A percentile compares a stretch with the other conserved stretches of the same genome.
Evolutionary conservation across 2,113 vertebrate species (phyloP).

Genomic region (Albula glossodonta): DNA sequence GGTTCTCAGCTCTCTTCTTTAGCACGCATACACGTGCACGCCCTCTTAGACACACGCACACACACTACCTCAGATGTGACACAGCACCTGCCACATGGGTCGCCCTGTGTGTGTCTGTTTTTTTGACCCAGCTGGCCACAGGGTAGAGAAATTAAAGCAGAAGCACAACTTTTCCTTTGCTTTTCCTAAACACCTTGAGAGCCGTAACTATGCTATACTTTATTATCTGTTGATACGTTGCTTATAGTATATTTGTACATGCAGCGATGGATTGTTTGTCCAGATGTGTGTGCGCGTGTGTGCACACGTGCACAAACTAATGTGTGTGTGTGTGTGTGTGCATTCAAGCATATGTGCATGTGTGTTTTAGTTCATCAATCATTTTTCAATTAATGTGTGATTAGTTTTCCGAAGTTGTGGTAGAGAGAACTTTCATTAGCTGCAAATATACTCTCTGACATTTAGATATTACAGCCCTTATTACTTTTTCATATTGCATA

Average conservation of each 20-base stretch:
- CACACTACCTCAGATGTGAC: not conserved
- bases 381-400: not conserved
- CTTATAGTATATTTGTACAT: not conserved
- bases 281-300: not conserved
- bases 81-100: not conserved
- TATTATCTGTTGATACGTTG: not conserved
- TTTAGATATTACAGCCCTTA: not conserved
- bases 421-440: not conserved
- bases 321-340: not conserved
- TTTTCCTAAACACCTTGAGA: not conserved
- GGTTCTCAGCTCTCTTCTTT: not conserved
- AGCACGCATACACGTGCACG: not conserved
- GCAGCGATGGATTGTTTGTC: not conserved
- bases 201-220: not conserved
- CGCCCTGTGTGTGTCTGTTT: not conserved
- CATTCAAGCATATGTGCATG: not conserved
- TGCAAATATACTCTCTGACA: not conserved
- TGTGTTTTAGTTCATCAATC: not conserved
- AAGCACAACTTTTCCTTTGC: not conserved
- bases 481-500: slow-evolving; percentile 3
- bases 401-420: not conserved
- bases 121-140: not conserved
- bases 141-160: not conserved
- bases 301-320: too few species aligned
- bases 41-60: not conserved